phyloP scores from a whole-genome alignment of 2,888 invertebrate species.

The Bursaphelenchus okinawaensis region DNA sequence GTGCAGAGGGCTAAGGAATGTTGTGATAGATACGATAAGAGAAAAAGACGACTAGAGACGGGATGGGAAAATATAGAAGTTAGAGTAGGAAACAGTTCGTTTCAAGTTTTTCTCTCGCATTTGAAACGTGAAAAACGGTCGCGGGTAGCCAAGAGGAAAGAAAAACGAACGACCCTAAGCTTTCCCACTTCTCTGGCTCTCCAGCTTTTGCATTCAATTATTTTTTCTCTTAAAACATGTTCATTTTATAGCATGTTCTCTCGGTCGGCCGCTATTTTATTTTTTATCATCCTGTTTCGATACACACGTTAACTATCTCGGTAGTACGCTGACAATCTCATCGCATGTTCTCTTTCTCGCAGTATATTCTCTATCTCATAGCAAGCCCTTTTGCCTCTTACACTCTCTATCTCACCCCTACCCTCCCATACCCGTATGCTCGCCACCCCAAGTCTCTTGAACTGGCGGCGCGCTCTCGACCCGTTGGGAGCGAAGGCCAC shows the following conservation, averaged over 20 bases:
- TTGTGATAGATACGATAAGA: too few relatives aligned
- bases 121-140: neutral
- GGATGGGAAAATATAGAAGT: too few relatives aligned
- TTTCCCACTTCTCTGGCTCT: neutral
- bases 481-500: constrained; percentile 13
- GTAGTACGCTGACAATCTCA: too few relatives aligned
- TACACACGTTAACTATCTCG: too few relatives aligned
- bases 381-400: neutral
- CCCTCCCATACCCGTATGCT: neutral
- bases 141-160: neutral
- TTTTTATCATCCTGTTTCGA: too few relatives aligned
- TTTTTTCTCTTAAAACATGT: too few relatives aligned
- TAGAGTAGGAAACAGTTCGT: neutral
- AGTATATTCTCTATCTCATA: neutral
- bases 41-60: too few relatives aligned
- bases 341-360: neutral
- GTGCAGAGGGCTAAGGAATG: too few relatives aligned
- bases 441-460: neutral
- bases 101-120: neutral
- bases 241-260: too few relatives aligned
- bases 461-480: constrained; percentile 8
- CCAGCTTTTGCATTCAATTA: too few relatives aligned
- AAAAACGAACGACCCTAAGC: neutral
- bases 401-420: neutral
- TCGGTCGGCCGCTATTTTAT: too few relatives aligned